These are phyloP conservation scores for Meda fulgida DNA, from an alignment of 2,797 vertebrate species.

Conservation along the genomic window DNA sequence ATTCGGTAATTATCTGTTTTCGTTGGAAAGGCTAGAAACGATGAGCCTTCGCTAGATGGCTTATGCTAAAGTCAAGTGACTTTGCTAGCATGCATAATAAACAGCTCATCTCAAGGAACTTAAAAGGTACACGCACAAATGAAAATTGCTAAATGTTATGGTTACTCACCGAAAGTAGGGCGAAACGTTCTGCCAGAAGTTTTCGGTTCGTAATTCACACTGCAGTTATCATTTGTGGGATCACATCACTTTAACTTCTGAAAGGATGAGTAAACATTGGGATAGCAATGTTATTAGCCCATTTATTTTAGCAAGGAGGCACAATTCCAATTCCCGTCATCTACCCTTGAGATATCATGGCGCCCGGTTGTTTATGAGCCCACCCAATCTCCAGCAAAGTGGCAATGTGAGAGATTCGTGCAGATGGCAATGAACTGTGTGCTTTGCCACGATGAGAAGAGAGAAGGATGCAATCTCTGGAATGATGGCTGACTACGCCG, in stretches of 20 bases:
- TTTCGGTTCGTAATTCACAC: conserved; percentile 37
- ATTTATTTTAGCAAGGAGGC: conserved; percentile 67
- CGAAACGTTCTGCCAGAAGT: background rate
- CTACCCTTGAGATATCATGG: conserved; percentile 67
- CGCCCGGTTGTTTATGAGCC: conserved; percentile 68
- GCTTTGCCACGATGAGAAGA: conserved; percentile 32
- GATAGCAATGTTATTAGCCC: conserved; percentile 61
- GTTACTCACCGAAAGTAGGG: background rate
- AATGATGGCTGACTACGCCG: conserved; percentile 72
- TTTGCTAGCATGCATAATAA: conserved; percentile 18
- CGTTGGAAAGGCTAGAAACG: conserved; percentile 59
- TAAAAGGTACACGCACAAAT: background rate
- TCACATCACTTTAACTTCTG: conserved; percentile 38
- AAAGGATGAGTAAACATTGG: conserved; percentile 41
- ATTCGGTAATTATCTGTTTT: conserved; percentile 71
- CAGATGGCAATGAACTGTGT: conserved; percentile 64
- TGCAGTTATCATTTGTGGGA: conserved; percentile 21
- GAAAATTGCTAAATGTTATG: background rate
- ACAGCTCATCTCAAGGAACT: background rate
- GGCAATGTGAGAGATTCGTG: conserved; percentile 65
- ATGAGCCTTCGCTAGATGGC: background rate
- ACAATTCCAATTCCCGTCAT: conserved; percentile 62
- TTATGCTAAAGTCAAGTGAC: conserved; percentile 17
- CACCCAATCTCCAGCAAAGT: conserved; percentile 66
- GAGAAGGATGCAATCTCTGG: conserved; percentile 67